phyloP scores from a whole-genome alignment of 2,113 vertebrate genomes.

The Burhinus bistriatus region DNA sequence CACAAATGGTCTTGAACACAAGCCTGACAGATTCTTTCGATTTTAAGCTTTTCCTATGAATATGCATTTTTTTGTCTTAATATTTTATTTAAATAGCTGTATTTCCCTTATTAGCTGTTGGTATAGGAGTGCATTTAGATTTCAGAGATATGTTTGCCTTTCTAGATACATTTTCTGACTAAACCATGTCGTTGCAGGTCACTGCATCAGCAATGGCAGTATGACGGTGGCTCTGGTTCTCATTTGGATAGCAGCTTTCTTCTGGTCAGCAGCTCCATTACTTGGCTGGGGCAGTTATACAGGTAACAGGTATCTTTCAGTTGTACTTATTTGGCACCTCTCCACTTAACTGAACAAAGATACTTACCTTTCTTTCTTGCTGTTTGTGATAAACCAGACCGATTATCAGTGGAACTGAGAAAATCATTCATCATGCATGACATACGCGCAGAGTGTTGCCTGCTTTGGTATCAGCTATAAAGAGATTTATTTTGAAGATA shows the following conservation, averaged over 20 bases:
- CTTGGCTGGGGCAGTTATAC: conserved; percentile 90
- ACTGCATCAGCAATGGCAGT: conserved; percentile 79
- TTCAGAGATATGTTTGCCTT: not conserved
- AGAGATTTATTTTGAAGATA: not conserved
- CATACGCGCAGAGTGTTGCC: accelerated
- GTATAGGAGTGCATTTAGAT: not conserved
- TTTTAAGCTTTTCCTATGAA: not conserved
- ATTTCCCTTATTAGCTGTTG: not conserved
- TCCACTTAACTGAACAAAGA: not conserved
- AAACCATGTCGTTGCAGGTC: conserved; percentile 64
- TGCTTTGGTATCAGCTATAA: not conserved
- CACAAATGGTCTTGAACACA: not conserved
- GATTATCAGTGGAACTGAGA: not conserved
- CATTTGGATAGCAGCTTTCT: conserved; percentile 83
- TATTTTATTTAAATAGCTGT: not conserved
- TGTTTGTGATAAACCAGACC: not conserved
- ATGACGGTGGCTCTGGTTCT: conserved; percentile 77
- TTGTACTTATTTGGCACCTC: not conserved
- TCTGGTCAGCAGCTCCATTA: conserved; percentile 86
- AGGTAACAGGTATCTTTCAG: conserved; percentile 67
- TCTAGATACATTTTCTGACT: not conserved
- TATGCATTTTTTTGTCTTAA: not conserved
- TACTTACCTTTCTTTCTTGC: not conserved
- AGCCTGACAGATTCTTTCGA: not conserved
- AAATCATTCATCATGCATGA: not conserved